These are phyloP conservation scores for Onthophagus taurus DNA, from an alignment of 1,140 invertebrate species.

Conservation along the genomic window DNA sequence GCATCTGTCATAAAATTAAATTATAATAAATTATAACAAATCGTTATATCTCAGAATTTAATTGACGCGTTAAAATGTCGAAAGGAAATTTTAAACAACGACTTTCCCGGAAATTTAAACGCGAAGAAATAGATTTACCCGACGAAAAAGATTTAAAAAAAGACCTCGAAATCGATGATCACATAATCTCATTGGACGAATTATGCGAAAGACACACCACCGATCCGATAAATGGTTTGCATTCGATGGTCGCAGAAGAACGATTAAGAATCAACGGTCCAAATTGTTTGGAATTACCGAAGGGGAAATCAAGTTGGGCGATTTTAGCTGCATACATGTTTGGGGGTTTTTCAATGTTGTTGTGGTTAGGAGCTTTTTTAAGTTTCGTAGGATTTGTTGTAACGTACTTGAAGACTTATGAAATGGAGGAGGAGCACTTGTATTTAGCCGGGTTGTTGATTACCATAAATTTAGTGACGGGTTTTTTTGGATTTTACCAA, in stretches of 20 bases:
- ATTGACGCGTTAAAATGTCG: no score
- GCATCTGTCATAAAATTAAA: no score
- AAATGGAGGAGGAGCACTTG: constrained; percentile 8
- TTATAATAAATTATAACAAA: no score
- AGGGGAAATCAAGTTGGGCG: constrained; percentile 16
- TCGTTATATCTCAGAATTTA: no score
- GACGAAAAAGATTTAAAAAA: constrained; percentile 53
- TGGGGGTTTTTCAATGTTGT: constrained; percentile 59
- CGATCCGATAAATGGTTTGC: constrained; percentile 46
- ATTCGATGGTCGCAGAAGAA: constrained; percentile 42
- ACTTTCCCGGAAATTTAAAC: no score
- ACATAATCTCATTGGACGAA: constrained; percentile 56
- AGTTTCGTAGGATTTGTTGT: constrained; percentile 57
- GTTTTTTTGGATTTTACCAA: constrained; percentile 47
- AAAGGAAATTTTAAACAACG: no score
- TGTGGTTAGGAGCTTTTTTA: constrained; percentile 62
- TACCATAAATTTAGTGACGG: constrained; percentile 57
- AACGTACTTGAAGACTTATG: constrained; percentile 9
- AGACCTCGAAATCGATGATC: constrained; percentile 67
- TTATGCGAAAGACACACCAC: constrained; percentile 42
- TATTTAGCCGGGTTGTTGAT: constrained; percentile 38
- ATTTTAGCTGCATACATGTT: constrained; percentile 39
- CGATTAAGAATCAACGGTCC: constrained; percentile 52
- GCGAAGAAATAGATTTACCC: no score
- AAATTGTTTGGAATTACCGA: constrained; percentile 48